Evolutionary conservation across 2,797 vertebrate species (phyloP).

Genomic region (Gymnodraco acuticeps): DNA sequence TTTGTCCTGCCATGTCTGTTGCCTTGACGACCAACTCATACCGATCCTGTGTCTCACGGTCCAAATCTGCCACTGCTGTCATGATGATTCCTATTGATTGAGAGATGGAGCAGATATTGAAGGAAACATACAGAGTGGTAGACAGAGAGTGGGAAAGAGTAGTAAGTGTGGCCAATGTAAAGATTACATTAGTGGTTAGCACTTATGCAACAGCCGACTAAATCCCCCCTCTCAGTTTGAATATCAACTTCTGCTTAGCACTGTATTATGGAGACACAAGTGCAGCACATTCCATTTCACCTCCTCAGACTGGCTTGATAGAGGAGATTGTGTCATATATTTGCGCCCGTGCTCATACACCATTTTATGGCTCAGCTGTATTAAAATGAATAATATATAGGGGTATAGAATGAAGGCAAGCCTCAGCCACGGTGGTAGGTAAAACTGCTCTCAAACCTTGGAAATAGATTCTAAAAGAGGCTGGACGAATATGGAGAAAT

Average conservation of each 20-base stretch:
- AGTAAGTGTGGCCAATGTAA: slow-evolving; percentile 46
- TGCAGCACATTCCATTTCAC: slow-evolving; percentile 56
- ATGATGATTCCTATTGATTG: slow-evolving; percentile 91
- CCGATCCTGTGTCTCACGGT: slow-evolving; percentile 96
- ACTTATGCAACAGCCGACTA: slow-evolving; percentile 36
- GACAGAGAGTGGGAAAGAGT: slow-evolving; percentile 3
- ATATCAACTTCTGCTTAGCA: slow-evolving; percentile 55
- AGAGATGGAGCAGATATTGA: slow-evolving; percentile 37
- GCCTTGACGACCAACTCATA: slow-evolving; percentile 98
- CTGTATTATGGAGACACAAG: slow-evolving; percentile 59
- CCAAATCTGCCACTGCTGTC: slow-evolving; percentile 95
- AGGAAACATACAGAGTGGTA: slow-evolving; percentile 12
- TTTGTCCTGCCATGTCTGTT: slow-evolving; percentile 98
- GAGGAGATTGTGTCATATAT: slow-evolving; percentile 65
- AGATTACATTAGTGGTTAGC: slow-evolving; percentile 54
- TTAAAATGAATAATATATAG: slow-evolving; percentile 78
- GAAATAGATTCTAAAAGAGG: slow-evolving; percentile 55
- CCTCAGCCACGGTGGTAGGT: slow-evolving; percentile 38
- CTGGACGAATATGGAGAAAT: slow-evolving; percentile 29
- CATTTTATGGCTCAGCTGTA: slow-evolving; percentile 71
- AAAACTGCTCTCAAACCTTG: slow-evolving; percentile 40
- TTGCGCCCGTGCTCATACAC: slow-evolving; percentile 52
- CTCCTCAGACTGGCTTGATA: slow-evolving; percentile 50
- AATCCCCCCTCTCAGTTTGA: slow-evolving; percentile 37
- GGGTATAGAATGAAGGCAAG: slow-evolving; percentile 55